Evolutionary conservation across 2,113 vertebrate genomes (phyloP), one percentile per base, ranked within the genome.

Genomic region (Ranitomeya imitator): DNA sequence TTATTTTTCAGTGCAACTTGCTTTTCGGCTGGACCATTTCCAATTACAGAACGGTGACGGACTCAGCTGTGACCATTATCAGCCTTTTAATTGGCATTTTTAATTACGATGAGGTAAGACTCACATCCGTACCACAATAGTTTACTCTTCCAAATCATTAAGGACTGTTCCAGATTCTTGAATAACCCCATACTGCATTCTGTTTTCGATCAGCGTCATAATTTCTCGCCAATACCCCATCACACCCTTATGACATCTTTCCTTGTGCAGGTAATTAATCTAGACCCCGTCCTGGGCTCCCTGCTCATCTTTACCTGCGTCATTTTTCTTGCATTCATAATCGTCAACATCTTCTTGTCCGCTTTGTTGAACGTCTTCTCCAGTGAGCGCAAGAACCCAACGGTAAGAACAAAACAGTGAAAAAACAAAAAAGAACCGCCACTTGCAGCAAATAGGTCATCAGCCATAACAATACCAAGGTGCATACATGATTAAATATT

Each of bases 291-390:
- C 63, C 77, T 92, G 45, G 91, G 91, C 2, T 86, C 89, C 55
- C 61, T 93, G 60, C 90, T 93, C 82, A 90, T 92, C 79, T n/a
- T 87, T 81, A 91, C 90, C 21, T 90, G 85, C 31, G 85, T 90
- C 51, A 2, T 92, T 54, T n/a, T 91, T 86, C 89, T 93, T 88
- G 79, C 90, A 12, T 89, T 92, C 52, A 86, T 93, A 83, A 60
- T 92, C 80, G 90, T 92, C 69, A 91, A 94, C 83, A 91, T 94
- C 81, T 93, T 94, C 77, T 84, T 93, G 63, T 93, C 92, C 11
- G 91, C 85, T 15, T 89, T 93, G 83, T 85, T 94, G 37, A 88
- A 88, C 59, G 81, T 89, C 73, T 93, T 92, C 85, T 88, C 90
- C 45, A 80, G 90, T 55, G 92, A 93, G 90, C 91, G 89, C 55